Conservation (phyloP, 2,888 invertebrate species). For the Geophilus truncorum region DNA sequence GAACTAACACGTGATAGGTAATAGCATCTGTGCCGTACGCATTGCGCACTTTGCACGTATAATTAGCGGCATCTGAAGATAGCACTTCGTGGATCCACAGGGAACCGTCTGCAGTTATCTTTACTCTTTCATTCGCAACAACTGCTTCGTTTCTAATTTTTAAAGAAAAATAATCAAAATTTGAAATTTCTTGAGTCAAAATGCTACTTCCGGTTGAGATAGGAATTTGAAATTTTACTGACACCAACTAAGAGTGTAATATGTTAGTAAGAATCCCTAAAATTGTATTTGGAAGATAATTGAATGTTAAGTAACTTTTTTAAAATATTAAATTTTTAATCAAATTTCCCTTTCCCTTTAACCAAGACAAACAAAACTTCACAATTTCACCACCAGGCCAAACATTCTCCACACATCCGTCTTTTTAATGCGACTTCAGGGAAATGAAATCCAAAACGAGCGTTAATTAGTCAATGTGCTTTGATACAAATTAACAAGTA, state of each 20-base stretch:
- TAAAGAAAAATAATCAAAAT: too few relatives aligned
- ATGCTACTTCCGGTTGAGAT: too few relatives aligned
- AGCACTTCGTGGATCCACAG: conserved; percentile 81
- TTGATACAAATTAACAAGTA: neutral
- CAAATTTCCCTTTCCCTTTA: too few relatives aligned
- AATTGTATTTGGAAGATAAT: too few relatives aligned
- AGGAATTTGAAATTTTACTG: too few relatives aligned
- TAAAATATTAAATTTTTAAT: too few relatives aligned
- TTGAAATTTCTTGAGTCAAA: too few relatives aligned
- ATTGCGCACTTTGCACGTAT: conserved; percentile 88
- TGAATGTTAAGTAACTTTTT: too few relatives aligned
- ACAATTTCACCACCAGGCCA: too few relatives aligned
- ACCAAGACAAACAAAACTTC: too few relatives aligned
- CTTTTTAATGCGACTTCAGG: neutral
- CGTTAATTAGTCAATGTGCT: neutral
- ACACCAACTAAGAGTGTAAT: too few relatives aligned
- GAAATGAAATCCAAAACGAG: neutral
- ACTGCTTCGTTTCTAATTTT: conserved; percentile 33
- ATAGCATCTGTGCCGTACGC: conserved; percentile 90
- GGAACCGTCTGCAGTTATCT: conserved; percentile 85
- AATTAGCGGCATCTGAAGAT: conserved; percentile 86
- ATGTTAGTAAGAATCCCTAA: too few relatives aligned
- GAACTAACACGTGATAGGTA: conserved; percentile 79
- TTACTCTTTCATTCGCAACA: conserved; percentile 62
- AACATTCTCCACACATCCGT: neutral